Percentiles rank a stretch among this genome's conserved stretches.
Conservation (phyloP, 1,140 invertebrate genomes). For the Drosophila nigromelanica region DNA sequence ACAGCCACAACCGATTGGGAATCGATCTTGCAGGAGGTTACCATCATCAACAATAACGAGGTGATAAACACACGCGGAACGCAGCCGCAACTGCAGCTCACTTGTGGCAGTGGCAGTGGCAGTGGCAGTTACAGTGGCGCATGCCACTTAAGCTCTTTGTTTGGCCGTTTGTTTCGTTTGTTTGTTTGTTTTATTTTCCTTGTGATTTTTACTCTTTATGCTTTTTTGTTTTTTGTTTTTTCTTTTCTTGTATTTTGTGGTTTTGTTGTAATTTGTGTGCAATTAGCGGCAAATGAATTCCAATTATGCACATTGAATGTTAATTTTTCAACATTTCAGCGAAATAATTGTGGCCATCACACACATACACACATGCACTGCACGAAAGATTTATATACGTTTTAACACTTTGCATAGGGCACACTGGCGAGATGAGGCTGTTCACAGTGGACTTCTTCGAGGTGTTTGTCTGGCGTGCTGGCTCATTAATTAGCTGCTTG, state of each 20-base stretch:
- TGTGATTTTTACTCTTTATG: conserved; percentile 20
- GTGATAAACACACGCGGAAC: conserved; percentile 41
- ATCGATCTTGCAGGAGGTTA: conserved; percentile 80
- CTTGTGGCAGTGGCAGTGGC: conserved; percentile 3
- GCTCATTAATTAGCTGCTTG: conserved; percentile 75
- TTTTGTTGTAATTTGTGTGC: conserved; percentile 60
- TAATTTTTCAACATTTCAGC: conserved; percentile 72
- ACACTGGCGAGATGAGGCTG: conserved; percentile 8
- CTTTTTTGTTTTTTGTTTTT: conserved; percentile 25
- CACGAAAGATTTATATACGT: conserved; percentile 40
- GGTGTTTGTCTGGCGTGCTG: conserved; percentile 65
- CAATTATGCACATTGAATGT: conserved; percentile 76
- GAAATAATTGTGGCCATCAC: conserved; percentile 46
- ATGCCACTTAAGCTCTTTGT: conserved; percentile 41
- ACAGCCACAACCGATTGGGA: conserved; percentile 68
- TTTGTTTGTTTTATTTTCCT: conserved; percentile 15
- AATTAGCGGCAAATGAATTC: conserved; percentile 79
- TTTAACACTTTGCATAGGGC: conserved; percentile 75
- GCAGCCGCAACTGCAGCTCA: conserved; percentile 10
- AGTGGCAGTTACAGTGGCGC: conserved; percentile 13
- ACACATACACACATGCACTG: conserved; percentile 14
- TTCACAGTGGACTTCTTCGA: conserved; percentile 11
- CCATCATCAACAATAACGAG: conserved; percentile 59
- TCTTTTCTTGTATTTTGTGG: conserved; percentile 4
- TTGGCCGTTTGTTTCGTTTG: conserved; percentile 15